Evolutionary conservation across 2,888 invertebrate genomes (phyloP), one percentile per base, ranked within the genome.

Genomic region (Dinocampus coccinellae): DNA sequence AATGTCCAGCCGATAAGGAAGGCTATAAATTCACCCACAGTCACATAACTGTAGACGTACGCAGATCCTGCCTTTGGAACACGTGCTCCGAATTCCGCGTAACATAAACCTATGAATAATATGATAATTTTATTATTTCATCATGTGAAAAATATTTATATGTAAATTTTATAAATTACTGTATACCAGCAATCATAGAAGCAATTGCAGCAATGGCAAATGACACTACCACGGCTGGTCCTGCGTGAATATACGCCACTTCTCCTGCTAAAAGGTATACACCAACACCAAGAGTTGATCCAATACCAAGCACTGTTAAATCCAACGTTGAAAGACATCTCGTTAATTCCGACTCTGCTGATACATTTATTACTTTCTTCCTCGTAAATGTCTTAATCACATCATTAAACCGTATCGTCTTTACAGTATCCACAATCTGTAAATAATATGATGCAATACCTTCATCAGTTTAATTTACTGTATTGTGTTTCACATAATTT

Each of bases 1-100:
- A 97, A 91, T 87, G 97, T 97, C 97, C 97, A 97, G 20, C 97
- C 97, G 80, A 97, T 96, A 60, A 95, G 90, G 86, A 97, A 97
- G 0, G 97, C 97, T 69, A 95, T 92, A 82, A 97, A 93, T 89
- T 97, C 97, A 0, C 97, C 97, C 69, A 97, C 93, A 64, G 96
- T 95, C 20, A 97, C 97, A 85, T 97, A 97, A 84, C 95, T 96
- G 90, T 97, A 97, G 6, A 97, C 92, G 82, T 97, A 97, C 0
- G 97, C 97, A 0, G 96, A 97, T 3, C 97, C 97, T 0, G 96
- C 96, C 82, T 93, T 94, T 0, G 97, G 97, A 0, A 96, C 96
- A 72, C 95, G 89, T 0, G 95, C 94, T 0, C 96, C 97, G 85
- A 97, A 97, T 88, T 97, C 97, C 0, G 97, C 96, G 86, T 96